phyloP scores from a whole-genome alignment of 1,140 invertebrate species.

The Pentalonia nigronervosa region DNA sequence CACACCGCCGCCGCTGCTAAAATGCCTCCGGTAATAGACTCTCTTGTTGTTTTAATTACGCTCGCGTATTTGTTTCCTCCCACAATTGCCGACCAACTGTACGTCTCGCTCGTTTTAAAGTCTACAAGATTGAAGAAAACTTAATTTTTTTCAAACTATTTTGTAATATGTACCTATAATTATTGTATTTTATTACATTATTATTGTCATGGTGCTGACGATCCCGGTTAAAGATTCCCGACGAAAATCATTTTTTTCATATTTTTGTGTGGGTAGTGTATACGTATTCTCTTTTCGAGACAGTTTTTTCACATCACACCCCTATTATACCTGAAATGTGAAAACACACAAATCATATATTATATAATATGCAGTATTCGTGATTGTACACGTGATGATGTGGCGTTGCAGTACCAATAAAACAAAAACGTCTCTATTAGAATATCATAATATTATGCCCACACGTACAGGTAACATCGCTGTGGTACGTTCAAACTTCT shows the following conservation, averaged over 20 bases:
- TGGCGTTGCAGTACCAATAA: not conserved
- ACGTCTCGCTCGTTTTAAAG: not conserved
- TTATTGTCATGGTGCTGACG: too few species aligned
- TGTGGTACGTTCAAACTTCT: not conserved
- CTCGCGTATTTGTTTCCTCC: constrained; percentile 13
- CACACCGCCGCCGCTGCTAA: not conserved
- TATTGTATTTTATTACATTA: too few species aligned
- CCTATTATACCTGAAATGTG: too few species aligned
- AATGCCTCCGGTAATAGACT: constrained; percentile 45
- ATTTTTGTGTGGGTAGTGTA: not conserved
- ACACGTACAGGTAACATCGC: not conserved
- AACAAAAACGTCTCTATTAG: constrained; percentile 12
- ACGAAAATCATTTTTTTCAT: not conserved
- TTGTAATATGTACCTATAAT: too few species aligned
- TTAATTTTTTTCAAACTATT: not conserved
- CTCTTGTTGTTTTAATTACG: constrained; percentile 49
- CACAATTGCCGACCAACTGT: not conserved
- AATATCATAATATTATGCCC: not conserved
- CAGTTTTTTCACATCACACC: not conserved
- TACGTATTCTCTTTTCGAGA: not conserved
- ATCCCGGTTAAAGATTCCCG: not conserved
- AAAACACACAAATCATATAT: not conserved
- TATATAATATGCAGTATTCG: not conserved
- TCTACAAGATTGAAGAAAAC: not conserved
- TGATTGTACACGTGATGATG: too few species aligned